phyloP scores from a whole-genome alignment of 2,113 vertebrate genomes.

The Cottus gobio region DNA sequence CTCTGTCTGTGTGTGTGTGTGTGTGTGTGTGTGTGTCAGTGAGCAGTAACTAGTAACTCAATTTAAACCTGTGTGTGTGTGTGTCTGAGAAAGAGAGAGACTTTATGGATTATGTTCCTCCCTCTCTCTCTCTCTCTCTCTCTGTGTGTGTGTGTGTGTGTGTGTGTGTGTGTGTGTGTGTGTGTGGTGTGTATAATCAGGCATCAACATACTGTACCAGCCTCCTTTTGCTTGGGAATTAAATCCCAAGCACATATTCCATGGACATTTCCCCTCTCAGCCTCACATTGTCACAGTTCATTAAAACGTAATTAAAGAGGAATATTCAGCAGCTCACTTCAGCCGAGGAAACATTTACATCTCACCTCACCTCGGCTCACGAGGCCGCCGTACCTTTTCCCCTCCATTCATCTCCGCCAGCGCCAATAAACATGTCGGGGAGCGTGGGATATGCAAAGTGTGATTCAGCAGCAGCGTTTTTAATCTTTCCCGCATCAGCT shows the following conservation, averaged over 20 bases:
- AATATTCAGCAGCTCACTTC: conserved; percentile 67
- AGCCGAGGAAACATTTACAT: conserved; percentile 63
- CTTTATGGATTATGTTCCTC: conserved; percentile 39
- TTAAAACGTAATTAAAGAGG: conserved; percentile 70
- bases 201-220: not conserved
- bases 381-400: conserved; percentile 17
- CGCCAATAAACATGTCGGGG: conserved; percentile 45
- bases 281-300: conserved; percentile 68
- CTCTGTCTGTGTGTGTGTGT: conserved; percentile 3
- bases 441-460: conserved; percentile 47
- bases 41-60: conserved; percentile 20
- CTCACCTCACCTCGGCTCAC: conserved; percentile 30
- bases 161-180: conserved; percentile 8
- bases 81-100: not conserved
- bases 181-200: conserved; percentile 7
- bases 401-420: conserved; percentile 50
- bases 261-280: conserved; percentile 54
- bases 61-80: conserved; percentile 10
- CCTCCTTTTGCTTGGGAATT: conserved; percentile 44
- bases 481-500: conserved; percentile 72
- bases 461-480: conserved; percentile 64
- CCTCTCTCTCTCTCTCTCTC: too few species aligned
- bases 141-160: not conserved
- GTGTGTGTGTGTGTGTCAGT: not conserved
- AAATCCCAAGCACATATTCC: conserved; percentile 58